A percentile compares a stretch with the other conserved stretches of the same genome.
Conservation (phyloP, 1,140 invertebrate genomes). For the Hetaerina americana region DNA sequence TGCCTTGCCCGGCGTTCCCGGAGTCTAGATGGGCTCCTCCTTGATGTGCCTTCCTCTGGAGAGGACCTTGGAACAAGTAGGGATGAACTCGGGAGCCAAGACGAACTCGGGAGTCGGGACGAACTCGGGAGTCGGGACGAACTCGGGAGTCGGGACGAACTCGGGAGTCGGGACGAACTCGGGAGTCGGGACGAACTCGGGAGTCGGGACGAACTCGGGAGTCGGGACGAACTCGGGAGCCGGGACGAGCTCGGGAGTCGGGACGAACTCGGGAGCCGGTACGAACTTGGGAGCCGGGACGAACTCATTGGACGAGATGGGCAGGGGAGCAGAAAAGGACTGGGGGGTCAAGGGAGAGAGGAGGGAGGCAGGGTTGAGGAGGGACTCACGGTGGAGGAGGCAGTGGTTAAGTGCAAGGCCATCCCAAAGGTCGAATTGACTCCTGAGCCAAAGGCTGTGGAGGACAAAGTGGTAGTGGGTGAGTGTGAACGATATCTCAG, state of each 20-base stretch:
- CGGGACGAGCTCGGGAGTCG: background rate
- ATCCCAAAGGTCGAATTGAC: background rate
- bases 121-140: background rate
- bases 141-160: background rate
- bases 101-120: background rate
- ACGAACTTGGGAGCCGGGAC: too few species aligned
- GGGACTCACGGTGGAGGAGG: background rate
- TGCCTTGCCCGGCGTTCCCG: constrained; percentile 34
- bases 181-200: background rate
- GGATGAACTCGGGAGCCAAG: background rate
- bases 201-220: background rate
- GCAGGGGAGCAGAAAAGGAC: too few species aligned
- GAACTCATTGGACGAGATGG: too few species aligned
- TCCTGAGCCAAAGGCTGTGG: constrained; percentile 1
- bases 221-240: background rate
- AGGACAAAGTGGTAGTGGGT: constrained; percentile 6
- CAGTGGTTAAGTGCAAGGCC: background rate
- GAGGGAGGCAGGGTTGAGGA: too few species aligned
- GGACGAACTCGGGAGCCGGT: background rate
- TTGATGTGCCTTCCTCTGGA: background rate
- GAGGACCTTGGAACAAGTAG: background rate
- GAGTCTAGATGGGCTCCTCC: constrained; percentile 49
- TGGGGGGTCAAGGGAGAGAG: too few species aligned
- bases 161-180: background rate
- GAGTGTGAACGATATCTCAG: constrained; percentile 18